phyloP scores from a whole-genome alignment of 2,888 invertebrate species.

The Syritta pipiens region DNA sequence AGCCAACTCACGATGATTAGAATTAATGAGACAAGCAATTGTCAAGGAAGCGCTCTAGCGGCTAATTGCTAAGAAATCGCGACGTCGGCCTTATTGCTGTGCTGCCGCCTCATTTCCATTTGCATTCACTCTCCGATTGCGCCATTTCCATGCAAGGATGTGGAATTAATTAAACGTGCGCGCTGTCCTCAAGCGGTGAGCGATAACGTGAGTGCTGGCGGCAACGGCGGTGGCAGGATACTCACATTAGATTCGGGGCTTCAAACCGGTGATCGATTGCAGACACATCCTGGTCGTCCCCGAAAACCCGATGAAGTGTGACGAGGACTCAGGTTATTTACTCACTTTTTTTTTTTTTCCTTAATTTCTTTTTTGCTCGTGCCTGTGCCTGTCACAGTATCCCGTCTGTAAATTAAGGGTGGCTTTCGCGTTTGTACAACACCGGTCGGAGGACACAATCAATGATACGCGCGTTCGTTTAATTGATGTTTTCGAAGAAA shows the following conservation, averaged over 20 bases:
- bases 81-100: conserved; percentile 43
- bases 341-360: conserved; percentile 41
- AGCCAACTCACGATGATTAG: conserved; percentile 68
- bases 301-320: conserved; percentile 33
- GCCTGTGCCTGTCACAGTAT: neutral
- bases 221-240: conserved; percentile 11
- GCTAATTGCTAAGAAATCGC: conserved; percentile 69
- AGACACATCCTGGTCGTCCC: conserved; percentile 21
- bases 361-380: neutral
- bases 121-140: conserved; percentile 56
- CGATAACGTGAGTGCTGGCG: neutral
- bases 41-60: conserved; percentile 66
- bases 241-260: conserved; percentile 34
- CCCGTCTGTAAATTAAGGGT: conserved; percentile 39
- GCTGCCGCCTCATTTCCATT: conserved; percentile 48
- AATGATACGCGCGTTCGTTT: conserved; percentile 53
- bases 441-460: conserved; percentile 53
- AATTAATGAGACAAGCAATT: conserved; percentile 70
- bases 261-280: conserved; percentile 58
- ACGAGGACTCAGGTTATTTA: conserved; percentile 34
- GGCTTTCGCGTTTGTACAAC: conserved; percentile 40
- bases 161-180: conserved; percentile 66
- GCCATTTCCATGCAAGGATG: conserved; percentile 47
- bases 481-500: conserved; percentile 63
- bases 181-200: conserved; percentile 37